Conservation (phyloP, 2,888 invertebrate genomes). For the Octodonta nipae region DNA sequence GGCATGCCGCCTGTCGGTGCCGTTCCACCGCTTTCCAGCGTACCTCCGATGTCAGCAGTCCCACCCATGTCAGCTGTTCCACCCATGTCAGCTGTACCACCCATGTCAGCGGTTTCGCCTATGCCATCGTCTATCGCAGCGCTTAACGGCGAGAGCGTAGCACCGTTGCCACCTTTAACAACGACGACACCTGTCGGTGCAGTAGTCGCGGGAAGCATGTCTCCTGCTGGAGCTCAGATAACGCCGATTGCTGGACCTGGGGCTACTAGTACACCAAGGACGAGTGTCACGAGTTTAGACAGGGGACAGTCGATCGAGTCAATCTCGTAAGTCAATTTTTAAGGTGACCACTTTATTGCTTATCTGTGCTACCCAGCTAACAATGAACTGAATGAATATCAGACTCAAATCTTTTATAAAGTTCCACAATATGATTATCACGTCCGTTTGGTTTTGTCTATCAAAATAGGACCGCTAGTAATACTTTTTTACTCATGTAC, state of each 20-base stretch:
- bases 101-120: conserved; percentile 5
- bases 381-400: no score
- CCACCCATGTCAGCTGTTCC: conserved; percentile 14
- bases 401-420: no score
- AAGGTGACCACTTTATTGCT: no score
- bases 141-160: no score
- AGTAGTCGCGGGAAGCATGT: conserved; percentile 7
- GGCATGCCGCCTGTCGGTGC: conserved; percentile 12
- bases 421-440: no score
- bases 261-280: conserved; percentile 32
- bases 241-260: conserved; percentile 20
- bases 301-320: conserved; percentile 36
- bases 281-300: conserved; percentile 33
- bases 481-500: no score
- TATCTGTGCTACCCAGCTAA: no score
- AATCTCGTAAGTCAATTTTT: conserved; percentile 32
- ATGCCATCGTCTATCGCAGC: no score
- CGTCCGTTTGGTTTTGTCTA: no score
- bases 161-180: no score
- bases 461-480: no score
- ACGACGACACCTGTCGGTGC: no score
- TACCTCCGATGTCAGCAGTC: conserved; percentile 27
- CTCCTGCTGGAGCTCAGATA: conserved; percentile 9
- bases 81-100: conserved; percentile 6
- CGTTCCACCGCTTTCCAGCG: conserved; percentile 12